Evolutionary conservation across 2,113 vertebrate genomes (phyloP), one percentile per base, ranked within the genome.

Genomic region (Cariama cristata): DNA sequence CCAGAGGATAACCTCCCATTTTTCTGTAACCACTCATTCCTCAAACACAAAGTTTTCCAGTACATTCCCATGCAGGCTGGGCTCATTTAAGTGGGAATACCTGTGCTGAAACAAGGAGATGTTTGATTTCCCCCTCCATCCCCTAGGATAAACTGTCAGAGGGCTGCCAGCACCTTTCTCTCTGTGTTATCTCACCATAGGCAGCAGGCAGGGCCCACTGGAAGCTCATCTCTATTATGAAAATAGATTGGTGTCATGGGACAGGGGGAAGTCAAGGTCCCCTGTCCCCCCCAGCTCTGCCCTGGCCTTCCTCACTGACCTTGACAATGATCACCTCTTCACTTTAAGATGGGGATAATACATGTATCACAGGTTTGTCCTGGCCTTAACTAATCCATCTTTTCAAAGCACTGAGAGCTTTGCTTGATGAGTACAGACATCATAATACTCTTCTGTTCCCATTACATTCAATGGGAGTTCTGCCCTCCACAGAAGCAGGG

Each of bases 321-420:
- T 96, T 97, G 91, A 47, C 69, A 62, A n/a, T 13, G 40, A 33
- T 83, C 74, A 90, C 74, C 75, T 96, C 67, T 66, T 91, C 91
- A 44, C 73, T 73, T 47, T 96, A 95, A 97, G 94, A 93, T 88
- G 84, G 47, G 91, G 96, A 97, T 97, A 97, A 97, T 96, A 90
- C 81, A 85, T 3, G 63, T 71, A 93, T 21, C 81, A 96, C 50
- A 88, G 93, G 93, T 94, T 88, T 96, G 94, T 83, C 87, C 93
- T 59, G 50, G 73, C 69, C 93, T 91, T 85, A 33, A 93, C 53
- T 96, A 97, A 96, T 96, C 95, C 94, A 94, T 40, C 95, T 95
- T 90, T 91, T 80, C 81, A 95, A 97, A 96, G 86, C 66, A 76
- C 81, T 68, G 91, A 90, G 93, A 91, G 97, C 94, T 97, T 97